Base-by-base conservation (phyloP, 2,888 invertebrate genomes). In the Parnassius mnemosyne region DNA sequence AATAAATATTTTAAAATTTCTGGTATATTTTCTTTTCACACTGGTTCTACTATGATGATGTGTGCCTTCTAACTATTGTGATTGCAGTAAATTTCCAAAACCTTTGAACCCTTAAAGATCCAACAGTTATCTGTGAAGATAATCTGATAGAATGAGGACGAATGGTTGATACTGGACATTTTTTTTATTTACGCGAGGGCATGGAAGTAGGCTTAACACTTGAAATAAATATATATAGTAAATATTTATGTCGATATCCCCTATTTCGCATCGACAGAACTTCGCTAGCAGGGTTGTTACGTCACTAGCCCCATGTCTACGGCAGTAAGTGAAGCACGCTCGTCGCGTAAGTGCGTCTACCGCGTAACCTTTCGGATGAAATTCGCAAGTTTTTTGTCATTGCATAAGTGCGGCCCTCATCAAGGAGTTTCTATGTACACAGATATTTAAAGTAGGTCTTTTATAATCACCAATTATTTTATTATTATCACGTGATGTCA, bases 241-340 rank as follows among this genome's bases (percentile, higher is more conserved):
- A 34, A 34, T 34, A 34, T n/a, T 49, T 49, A 7, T 49, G 16
- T 49, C 49, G 49, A 49, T 10, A 49, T 13, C 61, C 47, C 52
- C 49, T 53, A 52, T 42, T 16, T 20, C 5, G 65, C 74, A 79
- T 84, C 83, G 84, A 84, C 71, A 77, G 59, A 47, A 57, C 63
- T 66, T 59, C 61, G 55, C 65, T 57, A 61, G 61, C 58, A 62
- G 60, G 66, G 60, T 56, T 72, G 70, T 69, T 63, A 58, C 87
- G 75, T 76, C 87, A 69, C 85, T 85, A 83, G 61, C 64, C 66
- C 66, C 69, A 69, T 68, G 70, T 77, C 74, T 73, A 78, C 78
- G 80, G 74, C 82, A 87, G 85, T 89, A 79, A 75, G 81, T 79
- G 74, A 73, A 81, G 77, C 69, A 78, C 81, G 74, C 70, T 71